These are phyloP conservation scores for Philereme vetulata DNA, from an alignment of 2,888 invertebrate species.

Conservation along the genomic window DNA sequence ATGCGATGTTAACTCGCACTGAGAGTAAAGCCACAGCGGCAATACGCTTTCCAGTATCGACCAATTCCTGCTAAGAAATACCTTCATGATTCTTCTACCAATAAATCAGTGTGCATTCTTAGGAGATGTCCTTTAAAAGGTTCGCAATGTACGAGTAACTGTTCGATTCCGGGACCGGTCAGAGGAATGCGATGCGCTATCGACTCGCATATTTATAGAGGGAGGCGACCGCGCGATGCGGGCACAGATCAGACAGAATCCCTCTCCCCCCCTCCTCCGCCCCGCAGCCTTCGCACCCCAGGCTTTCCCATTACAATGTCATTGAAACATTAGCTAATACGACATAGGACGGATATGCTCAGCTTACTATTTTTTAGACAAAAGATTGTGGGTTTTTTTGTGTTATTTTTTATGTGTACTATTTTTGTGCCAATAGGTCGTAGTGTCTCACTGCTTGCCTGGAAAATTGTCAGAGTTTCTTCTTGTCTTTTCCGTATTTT, in stretches of 20 bases:
- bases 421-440: not conserved
- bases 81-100: not conserved
- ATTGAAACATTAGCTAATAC: constrained; percentile 40
- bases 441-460: not conserved
- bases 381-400: not conserved
- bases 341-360: constrained; percentile 22
- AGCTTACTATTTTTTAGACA: not conserved
- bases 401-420: not conserved
- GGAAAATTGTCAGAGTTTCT: not conserved
- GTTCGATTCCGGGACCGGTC: constrained; percentile 42
- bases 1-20: too few relatives aligned
- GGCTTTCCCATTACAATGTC: constrained; percentile 38
- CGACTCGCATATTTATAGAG: constrained; percentile 66
- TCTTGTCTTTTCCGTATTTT: not conserved
- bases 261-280: too few relatives aligned
- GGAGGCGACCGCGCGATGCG: constrained; percentile 46
- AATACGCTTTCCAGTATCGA: not conserved
- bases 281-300: constrained; percentile 32
- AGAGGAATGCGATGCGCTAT: constrained; percentile 57
- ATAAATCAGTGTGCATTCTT: constrained; percentile 22
- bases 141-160: constrained; percentile 46
- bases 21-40: too few relatives aligned
- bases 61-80: not conserved
- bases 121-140: constrained; percentile 33
- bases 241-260: constrained; percentile 46